Percentiles rank a stretch among this genome's conserved stretches.
phyloP scores from a whole-genome alignment of 2,888 invertebrate species.

The Liposcelis brunnea region DNA sequence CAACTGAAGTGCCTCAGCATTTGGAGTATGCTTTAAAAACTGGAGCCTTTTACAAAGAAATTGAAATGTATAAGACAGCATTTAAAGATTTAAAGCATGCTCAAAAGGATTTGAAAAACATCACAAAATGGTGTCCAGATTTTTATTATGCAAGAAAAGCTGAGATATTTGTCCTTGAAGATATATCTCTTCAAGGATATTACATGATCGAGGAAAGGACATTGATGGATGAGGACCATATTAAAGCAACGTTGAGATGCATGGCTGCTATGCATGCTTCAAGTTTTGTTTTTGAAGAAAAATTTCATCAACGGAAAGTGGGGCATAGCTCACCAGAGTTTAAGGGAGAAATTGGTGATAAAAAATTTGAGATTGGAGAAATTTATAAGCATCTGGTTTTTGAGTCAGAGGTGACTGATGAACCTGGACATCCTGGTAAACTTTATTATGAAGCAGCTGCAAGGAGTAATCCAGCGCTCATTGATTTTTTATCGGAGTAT shows the following conservation, averaged over 20 bases:
- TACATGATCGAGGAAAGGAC: neutral
- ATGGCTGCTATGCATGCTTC: slow-evolving; percentile 5
- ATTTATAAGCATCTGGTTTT: neutral
- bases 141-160: neutral
- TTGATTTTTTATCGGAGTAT: neutral
- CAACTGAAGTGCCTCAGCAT: slow-evolving; percentile 4
- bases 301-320: neutral
- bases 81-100: neutral
- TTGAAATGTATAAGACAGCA: slow-evolving; percentile 4
- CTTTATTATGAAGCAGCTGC: neutral
- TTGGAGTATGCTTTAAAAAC: slow-evolving; percentile 5
- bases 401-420: neutral
- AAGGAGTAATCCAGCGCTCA: neutral
- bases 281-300: slow-evolving; percentile 5
- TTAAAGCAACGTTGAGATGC: neutral
- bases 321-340: neutral
- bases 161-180: slow-evolving; percentile 1
- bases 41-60: slow-evolving; percentile 6
- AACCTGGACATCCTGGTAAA: neutral
- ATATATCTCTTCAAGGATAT: neutral
- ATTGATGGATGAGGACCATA: slow-evolving; percentile 1
- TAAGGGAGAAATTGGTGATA: neutral
- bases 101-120: too few relatives aligned
- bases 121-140: slow-evolving; percentile 2
- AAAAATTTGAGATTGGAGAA: neutral